Evolutionary conservation across 92 coral and sea anemone species (phyloP).

Genomic region (Anthopleura xanthogrammica): DNA sequence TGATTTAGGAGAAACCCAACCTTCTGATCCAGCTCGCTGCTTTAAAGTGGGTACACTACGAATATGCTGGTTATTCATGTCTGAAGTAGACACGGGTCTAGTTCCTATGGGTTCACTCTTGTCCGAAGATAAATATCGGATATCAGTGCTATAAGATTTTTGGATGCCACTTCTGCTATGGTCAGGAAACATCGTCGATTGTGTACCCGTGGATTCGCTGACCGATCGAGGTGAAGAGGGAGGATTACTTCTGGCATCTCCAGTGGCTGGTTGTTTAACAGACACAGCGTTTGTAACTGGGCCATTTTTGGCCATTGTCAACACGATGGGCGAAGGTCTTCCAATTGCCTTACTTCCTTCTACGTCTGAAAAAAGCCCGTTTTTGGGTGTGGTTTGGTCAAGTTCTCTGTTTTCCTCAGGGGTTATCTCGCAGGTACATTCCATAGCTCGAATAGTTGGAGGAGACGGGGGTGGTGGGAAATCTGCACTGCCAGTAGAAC

Average conservation of each 20-base stretch:
- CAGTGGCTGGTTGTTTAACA: constrained; percentile 45
- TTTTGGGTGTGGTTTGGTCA: constrained; percentile 38
- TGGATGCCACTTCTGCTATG: constrained; percentile 15
- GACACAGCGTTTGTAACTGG: constrained; percentile 67
- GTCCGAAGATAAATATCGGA: constrained; percentile 17
- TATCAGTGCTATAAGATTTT: constrained; percentile 23
- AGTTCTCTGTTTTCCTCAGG: constrained; percentile 27
- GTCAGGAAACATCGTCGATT: constrained; percentile 24
- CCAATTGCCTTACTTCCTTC: constrained; percentile 44
- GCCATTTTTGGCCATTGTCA: constrained; percentile 65
- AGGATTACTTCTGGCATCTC: constrained; percentile 9
- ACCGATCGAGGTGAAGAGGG: constrained; percentile 9
- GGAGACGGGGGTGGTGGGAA: constrained; percentile 53
- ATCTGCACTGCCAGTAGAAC: constrained; percentile 39
- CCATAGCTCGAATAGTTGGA: constrained; percentile 47
- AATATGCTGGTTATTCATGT: constrained; percentile 22
- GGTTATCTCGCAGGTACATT: constrained; percentile 72
- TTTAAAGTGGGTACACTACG: constrained; percentile 31
- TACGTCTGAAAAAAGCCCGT: constrained; percentile 57
- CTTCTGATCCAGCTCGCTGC: constrained; percentile 55
- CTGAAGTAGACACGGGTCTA: constrained; percentile 43
- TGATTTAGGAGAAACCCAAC: constrained; percentile 34
- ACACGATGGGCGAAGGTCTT: constrained; percentile 77
- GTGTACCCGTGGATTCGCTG: constrained; percentile 19
- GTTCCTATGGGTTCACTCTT: constrained; percentile 4